Base-by-base conservation (phyloP, 2,888 invertebrate genomes). In the Drosophila nr. perissopoda region DNA sequence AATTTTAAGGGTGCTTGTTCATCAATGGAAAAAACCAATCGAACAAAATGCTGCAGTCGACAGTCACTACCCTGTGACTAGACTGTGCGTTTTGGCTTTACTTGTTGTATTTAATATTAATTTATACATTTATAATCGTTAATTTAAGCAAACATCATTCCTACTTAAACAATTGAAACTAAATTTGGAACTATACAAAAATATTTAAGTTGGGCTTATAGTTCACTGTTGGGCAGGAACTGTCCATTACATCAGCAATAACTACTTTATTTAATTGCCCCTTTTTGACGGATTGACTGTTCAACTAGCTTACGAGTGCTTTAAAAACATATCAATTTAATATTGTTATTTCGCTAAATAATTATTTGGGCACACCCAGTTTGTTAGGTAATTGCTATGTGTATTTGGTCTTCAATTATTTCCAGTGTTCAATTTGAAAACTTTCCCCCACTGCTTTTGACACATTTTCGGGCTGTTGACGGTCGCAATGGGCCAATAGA, bases 401-500 rank as follows among this genome's bases (percentile, higher is more conserved):
- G 36, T 25, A 53, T 63, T 36, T 59, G 31, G 21, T 18, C 40
- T 54, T 64, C 29, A 42, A 56, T 60, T 60, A 38, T 31, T 70
- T 57, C 27, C 40, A 48, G 25, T 42, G 25, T 27, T 16, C 38
- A 48, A 54, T 33, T 1, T 18, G 18, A 33, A 66, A 58, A 8
- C 36, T n/a, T 42, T 13, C 31, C 33, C 27, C 10, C 16, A 1
- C 31, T 16, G 21, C 10, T 38, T 48, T 66, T 48, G 49, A 13
- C 62, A 58, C 36, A 25, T 52, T 52, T 27, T 21, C 34, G 34
- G 40, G 10, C 46, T n/a, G 60, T 53, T 63, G 54, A 56, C 53
- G 38, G 10, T 27, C 51, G 49, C 70, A 54, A 68, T 65, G 56
- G 66, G 46, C 54, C 64, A 70, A 68, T 65, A 79, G 62, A 79